A percentile compares a stretch with the other conserved stretches of the same genome.
Conservation (phyloP, 2,888 invertebrate genomes). For the Drosophila buzzatii region DNA sequence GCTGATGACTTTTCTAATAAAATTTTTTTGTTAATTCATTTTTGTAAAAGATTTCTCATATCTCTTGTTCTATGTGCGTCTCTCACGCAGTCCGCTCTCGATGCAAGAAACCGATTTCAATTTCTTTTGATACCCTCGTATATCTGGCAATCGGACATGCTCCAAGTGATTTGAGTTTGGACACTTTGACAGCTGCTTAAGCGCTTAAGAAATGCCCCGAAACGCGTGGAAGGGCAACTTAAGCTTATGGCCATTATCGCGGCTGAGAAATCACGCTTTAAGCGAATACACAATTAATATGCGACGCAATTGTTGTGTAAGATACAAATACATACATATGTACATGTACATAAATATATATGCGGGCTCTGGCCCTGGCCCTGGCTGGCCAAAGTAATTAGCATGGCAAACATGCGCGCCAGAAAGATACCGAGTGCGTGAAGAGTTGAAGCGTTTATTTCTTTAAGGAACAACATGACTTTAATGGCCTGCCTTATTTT, state of each 20-base stretch:
- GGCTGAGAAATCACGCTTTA: slow-evolving; percentile 49
- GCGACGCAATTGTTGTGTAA: slow-evolving; percentile 66
- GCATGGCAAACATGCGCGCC: slow-evolving; percentile 53
- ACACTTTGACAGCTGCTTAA: slow-evolving; percentile 77
- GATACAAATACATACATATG: slow-evolving; percentile 3
- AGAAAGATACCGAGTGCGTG: slow-evolving; percentile 6
- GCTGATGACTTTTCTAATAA: not conserved
- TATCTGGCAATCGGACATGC: slow-evolving; percentile 46
- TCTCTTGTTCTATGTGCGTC: not conserved
- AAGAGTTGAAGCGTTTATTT: slow-evolving; percentile 1
- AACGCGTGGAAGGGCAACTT: slow-evolving; percentile 35
- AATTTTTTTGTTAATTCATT: not conserved
- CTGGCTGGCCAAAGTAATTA: slow-evolving; percentile 53
- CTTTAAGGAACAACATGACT: slow-evolving; percentile 40
- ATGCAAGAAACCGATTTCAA: slow-evolving; percentile 54
- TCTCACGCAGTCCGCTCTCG: slow-evolving; percentile 10
- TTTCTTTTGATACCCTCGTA: slow-evolving; percentile 38
- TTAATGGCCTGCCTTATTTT: slow-evolving; percentile 75
- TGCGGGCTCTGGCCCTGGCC: not conserved
- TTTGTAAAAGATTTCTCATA: not conserved
- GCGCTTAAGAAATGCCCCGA: slow-evolving; percentile 53
- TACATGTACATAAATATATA: slow-evolving; percentile 1
- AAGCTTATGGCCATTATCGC: slow-evolving; percentile 54
- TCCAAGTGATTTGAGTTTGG: slow-evolving; percentile 41
- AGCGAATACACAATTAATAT: slow-evolving; percentile 63